Percentiles rank a stretch among this genome's conserved stretches.
phyloP scores from a whole-genome alignment of 2,113 vertebrate species.

The Grallaria varia region DNA sequence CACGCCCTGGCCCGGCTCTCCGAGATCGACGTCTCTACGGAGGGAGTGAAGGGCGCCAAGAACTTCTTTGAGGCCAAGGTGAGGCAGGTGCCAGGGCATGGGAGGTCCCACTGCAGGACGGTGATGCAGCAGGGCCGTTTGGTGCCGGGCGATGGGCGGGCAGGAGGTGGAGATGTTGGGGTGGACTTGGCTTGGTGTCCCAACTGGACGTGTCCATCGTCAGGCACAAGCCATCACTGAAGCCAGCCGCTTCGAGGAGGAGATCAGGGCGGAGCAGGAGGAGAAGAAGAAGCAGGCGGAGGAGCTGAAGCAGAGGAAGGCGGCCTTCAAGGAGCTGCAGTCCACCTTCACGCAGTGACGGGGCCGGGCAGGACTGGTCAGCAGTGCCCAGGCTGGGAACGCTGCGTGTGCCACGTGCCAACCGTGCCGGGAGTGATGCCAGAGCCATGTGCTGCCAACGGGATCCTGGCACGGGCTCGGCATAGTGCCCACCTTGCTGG shows the following conservation, averaged over 20 bases:
- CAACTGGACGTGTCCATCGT: accelerated
- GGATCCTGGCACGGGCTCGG: accelerated
- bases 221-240: constrained; percentile 90
- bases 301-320: constrained; percentile 87
- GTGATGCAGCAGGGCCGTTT: accelerated
- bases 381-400: not conserved
- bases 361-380: not conserved
- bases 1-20: constrained; percentile 87
- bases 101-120: accelerated
- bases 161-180: not conserved
- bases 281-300: constrained; percentile 89
- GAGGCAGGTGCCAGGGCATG: not conserved
- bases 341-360: constrained; percentile 84
- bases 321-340: constrained; percentile 90
- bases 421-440: not conserved
- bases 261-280: constrained; percentile 94
- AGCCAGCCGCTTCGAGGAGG: constrained; percentile 87
- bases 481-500: not conserved
- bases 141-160: accelerated
- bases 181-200: not conserved
- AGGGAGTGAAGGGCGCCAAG: constrained; percentile 94
- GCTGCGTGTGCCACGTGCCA: not conserved
- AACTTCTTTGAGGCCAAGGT: constrained; percentile 97
- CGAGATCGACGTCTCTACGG: constrained; percentile 91
- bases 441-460: not conserved